phyloP scores from a whole-genome alignment of 1,140 invertebrate genomes.

The Acromyrmex heyeri region DNA sequence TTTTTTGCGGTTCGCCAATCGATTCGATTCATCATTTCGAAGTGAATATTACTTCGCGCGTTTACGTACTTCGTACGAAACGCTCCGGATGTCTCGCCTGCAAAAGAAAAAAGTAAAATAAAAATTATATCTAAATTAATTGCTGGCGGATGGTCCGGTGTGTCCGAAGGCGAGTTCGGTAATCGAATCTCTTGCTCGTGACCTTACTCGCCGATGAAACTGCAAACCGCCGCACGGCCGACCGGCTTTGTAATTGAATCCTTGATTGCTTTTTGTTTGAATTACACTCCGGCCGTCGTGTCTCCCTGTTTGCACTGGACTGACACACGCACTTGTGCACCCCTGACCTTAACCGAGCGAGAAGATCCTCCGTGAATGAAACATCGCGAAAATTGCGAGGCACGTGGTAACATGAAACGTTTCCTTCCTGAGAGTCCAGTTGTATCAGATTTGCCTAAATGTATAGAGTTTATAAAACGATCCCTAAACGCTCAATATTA shows the following conservation, averaged over 20 bases:
- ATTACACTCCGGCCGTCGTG: constrained; percentile 54
- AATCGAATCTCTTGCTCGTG: constrained; percentile 61
- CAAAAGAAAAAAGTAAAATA: not conserved
- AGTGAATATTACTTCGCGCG: not conserved
- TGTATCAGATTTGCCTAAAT: too few relatives aligned
- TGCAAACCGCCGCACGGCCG: constrained; percentile 29
- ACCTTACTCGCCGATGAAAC: constrained; percentile 58
- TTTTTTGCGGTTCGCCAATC: too few relatives aligned
- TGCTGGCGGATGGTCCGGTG: constrained; percentile 13
- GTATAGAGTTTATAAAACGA: too few relatives aligned
- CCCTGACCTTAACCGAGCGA: constrained; percentile 54
- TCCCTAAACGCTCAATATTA: too few relatives aligned
- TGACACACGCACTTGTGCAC: not conserved
- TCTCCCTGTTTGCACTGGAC: constrained; percentile 47
- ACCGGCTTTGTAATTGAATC: constrained; percentile 64
- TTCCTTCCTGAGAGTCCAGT: not conserved
- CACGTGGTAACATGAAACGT: not conserved
- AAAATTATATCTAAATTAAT: constrained; percentile 34
- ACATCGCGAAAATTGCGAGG: constrained; percentile 27
- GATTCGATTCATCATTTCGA: not conserved
- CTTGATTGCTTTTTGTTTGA: constrained; percentile 69
- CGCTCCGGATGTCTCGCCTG: not conserved
- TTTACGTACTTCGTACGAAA: not conserved
- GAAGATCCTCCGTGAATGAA: constrained; percentile 56
- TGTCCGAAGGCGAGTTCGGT: constrained; percentile 46